Evolutionary conservation across 2,113 vertebrate species (phyloP), one percentile per base, ranked within the genome.

Genomic region (Apodemus sylvaticus): DNA sequence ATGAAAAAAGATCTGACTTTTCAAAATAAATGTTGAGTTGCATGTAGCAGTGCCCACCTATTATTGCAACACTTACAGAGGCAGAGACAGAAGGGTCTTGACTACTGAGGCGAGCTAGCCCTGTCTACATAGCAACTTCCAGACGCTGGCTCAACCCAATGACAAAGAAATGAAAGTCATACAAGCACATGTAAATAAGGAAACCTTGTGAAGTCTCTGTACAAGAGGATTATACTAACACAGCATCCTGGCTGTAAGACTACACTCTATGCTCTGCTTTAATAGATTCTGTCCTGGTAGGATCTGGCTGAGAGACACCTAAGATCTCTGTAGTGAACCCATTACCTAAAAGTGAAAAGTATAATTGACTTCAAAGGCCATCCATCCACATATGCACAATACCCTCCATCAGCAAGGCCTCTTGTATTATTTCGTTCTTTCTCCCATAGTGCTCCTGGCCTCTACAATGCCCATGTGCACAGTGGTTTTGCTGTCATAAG

Each of bases 11-110:
- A 36, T 53, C 31, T 73, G 51, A 66, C 11, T 94, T 73, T 64
- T 51, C 64, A 74, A 53, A 60, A 22, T 36, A 77, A 71, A 16
- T 53, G 13, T 8, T 62, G 31, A 26, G 39, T 10, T 19, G 6
- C 0, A 0, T 29, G 48, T 58, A 1, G n/a, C 20, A 4, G 8
- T 7, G 2, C 36, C 55, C 4, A 42, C 22, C 20, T 29, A 14
- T 58, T 42, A 73, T 39, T 26, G 29, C 48, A 71, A 53, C 68
- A 39, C 55, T 60, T 0, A 39, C 17, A 58, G 53, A 14, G 71
- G 53, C 26, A 36, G 17, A 9, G 55, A 7, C 42, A 24, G 55
- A 42, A n/a, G 71, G 29, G 34, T 14, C 73, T 70, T 48, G 11
- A 64, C 34, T 85, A 85, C 0, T 42, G 19, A 34, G 39, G 53